Evolutionary conservation across 2,113 vertebrate genomes (phyloP).

Genomic region (Physeter macrocephalus): DNA sequence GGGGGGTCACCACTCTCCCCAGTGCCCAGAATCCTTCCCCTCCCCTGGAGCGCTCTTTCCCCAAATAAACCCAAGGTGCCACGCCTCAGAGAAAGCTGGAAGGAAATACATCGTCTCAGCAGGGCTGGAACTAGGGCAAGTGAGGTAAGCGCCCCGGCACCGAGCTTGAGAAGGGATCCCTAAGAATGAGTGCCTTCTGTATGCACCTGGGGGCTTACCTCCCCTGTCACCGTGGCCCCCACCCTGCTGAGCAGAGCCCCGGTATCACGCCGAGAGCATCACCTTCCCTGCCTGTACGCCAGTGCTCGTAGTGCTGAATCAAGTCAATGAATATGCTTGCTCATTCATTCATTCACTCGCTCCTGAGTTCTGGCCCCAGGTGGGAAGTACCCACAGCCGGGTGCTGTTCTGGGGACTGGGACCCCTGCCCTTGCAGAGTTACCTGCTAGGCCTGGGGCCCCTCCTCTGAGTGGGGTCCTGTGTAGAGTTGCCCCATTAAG

Average conservation of each 20-base stretch:
- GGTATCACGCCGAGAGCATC: background rate
- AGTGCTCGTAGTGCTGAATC: rapidly evolving
- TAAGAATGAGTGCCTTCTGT: background rate
- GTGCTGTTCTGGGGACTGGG: background rate
- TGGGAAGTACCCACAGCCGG: too few species aligned
- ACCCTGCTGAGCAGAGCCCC: background rate
- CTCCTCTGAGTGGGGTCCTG: background rate
- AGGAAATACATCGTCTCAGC: background rate
- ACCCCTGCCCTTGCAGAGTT: too few species aligned
- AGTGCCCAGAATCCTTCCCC: background rate
- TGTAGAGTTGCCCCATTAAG: too few species aligned
- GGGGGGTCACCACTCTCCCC: background rate
- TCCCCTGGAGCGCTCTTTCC: background rate
- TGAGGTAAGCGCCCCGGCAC: too few species aligned
- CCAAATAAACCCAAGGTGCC: background rate
- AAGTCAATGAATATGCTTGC: too few species aligned
- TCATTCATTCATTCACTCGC: too few species aligned
- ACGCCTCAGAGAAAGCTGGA: background rate
- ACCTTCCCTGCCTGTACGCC: rapidly evolving
- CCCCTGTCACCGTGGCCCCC: rapidly evolving
- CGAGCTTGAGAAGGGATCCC: background rate
- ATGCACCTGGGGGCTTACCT: too few species aligned
- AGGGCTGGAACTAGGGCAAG: background rate
- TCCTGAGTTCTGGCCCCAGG: background rate
- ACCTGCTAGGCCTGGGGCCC: background rate